Evolutionary conservation across 2,888 invertebrate genomes (phyloP), one percentile per base, ranked within the genome.

Genomic region (Drosophila antonietae): DNA sequence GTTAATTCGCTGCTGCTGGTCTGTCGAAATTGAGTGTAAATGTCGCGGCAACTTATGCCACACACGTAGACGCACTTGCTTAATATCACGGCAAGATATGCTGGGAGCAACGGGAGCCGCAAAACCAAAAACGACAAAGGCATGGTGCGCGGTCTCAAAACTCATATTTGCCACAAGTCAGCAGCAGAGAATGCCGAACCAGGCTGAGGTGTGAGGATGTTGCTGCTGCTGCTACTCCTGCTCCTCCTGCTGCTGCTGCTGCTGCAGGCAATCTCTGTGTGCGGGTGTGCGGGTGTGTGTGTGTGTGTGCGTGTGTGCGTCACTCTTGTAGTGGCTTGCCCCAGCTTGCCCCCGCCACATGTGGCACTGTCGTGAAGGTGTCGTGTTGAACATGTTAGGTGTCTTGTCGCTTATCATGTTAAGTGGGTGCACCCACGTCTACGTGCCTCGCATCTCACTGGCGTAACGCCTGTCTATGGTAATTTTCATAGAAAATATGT

Each of bases 341-440:
- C 28, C 28, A 31, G 28, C 55, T 39, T 41, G 57, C 57, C 57
- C 57, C 57, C 57, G 44, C 57, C 71, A 68, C 76, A 75, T 63
- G 74, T 85, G 88, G 61, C 63, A 73, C 72, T 85, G 85, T 83
- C 84, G 84, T 75, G 80, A 86, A 86, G 86, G 88, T 86, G 88
- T 88, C 87, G 87, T 88, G 86, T 86, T 86, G 57, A 88, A 88
- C 88, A 88, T 88, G 84, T 88, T 86, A 84, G 88, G 88, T 88
- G 87, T 88, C 55, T 88, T 83, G 85, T 86, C 88, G 85, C 86
- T 88, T 86, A 86, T 83, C 85, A 88, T 86, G 88, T 88, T 84
- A 84, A 84, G 83, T 83, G 83, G 89, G 75, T 84, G 84, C 84
- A 83, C 81, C 83, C 84, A 77, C 69, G 82, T 70, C 77, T 87